Base-by-base conservation (phyloP, 2,113 vertebrate species). In the Desmodus rotundus region DNA sequence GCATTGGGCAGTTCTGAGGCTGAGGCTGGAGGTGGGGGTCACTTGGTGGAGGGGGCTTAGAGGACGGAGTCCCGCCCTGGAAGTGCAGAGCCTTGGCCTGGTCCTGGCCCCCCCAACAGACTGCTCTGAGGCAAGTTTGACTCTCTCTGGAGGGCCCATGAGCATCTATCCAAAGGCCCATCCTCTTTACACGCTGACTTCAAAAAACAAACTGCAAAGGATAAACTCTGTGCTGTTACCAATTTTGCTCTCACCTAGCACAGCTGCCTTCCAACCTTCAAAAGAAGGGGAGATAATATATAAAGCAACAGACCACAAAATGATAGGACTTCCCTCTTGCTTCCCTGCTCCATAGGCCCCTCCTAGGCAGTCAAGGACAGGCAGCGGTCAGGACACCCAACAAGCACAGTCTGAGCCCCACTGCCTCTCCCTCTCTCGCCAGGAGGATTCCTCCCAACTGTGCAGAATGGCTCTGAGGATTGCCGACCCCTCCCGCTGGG, bases 401-500 rank as follows among this genome's bases (percentile, higher is more conserved):
- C 3, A 33, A 33, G n/a, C 47, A n/a, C 2, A 11, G 52, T n/a
- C 15, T 24, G 31, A 80, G 82, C 19, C 38, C 41, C 12, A 12
- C 45, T 3, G 11, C 47, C 36, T 24, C 41, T 15, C 52, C 50
- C 50, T 14, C 87, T 19, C 80, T 43, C 15, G 22, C 45, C 36
- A 36, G 70, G 24, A 68, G 17, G 36, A 45, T 31, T 61, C 52
- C 45, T 12, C 80, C 36, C 61, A 80, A 47, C 4, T n/a, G 47
- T 45, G 16, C 20, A 63, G 41, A 73, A 67, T 0, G 9, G n/a
- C 43, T 12, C 9, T 19, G 70, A 54, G 28, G 10, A 3, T 9
- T 24, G 4, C 1, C 22, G 43, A 33, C 58, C 52, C 58, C 19
- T 2, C n/a, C 36, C 10, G 2, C 7, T 0, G 10, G 11, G 50